These are phyloP conservation scores for Gambusia holbrooki DNA, from an alignment of 2,113 vertebrate species.

Conservation along the genomic window DNA sequence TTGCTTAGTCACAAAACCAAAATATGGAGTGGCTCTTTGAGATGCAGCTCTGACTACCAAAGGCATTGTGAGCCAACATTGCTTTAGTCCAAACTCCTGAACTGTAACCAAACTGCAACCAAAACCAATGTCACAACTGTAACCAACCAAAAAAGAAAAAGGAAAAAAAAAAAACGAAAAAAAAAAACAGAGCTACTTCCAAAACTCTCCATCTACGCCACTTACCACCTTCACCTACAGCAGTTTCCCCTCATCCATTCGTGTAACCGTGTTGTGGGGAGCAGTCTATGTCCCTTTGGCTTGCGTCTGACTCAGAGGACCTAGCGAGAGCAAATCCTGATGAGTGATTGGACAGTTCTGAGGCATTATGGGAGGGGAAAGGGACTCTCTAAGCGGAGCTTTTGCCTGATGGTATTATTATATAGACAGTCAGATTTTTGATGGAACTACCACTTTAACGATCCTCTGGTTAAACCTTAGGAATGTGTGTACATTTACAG, in stretches of 20 bases:
- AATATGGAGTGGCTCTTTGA: slow-evolving; percentile 70
- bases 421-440: slow-evolving; percentile 71
- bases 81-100: slow-evolving; percentile 71
- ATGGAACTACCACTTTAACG: slow-evolving; percentile 82
- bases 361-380: slow-evolving; percentile 65
- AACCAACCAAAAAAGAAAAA: slow-evolving; percentile 70
- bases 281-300: slow-evolving; percentile 33
- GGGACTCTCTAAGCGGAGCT: slow-evolving; percentile 71
- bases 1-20: slow-evolving; percentile 64
- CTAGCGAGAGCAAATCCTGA: slow-evolving; percentile 51
- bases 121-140: slow-evolving; percentile 73
- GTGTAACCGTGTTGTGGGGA: slow-evolving; percentile 37
- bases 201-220: slow-evolving; percentile 68
- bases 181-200: slow-evolving; percentile 70
- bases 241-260: slow-evolving; percentile 57
- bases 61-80: slow-evolving; percentile 69
- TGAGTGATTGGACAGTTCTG: slow-evolving; percentile 78
- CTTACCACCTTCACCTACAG: slow-evolving; percentile 59
- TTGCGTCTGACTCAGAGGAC: slow-evolving; percentile 52
- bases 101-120: slow-evolving; percentile 79
- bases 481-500: slow-evolving; percentile 86
- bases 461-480: slow-evolving; percentile 81
- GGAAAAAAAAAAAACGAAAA: neutral
- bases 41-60: slow-evolving; percentile 78
- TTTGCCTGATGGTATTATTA: slow-evolving; percentile 75